Base-by-base conservation (phyloP, 2,888 invertebrate genomes). In the Laspeyria flexula region DNA sequence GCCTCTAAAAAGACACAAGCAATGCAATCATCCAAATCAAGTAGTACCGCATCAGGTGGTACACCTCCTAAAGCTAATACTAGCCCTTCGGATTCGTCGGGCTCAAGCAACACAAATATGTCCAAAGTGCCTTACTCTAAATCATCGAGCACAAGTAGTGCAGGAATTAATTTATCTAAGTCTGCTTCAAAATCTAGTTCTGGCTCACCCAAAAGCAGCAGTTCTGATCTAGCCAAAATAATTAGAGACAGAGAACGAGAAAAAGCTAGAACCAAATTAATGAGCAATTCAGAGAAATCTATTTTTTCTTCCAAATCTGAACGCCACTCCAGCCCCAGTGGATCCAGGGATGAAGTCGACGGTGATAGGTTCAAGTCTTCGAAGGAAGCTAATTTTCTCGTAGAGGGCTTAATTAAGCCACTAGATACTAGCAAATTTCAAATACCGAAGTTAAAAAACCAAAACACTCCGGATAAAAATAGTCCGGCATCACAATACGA, bases 361-460 rank as follows among this genome's bases (percentile, higher is more conserved):
- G 93, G 93, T 30, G 94, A 94, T 45, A 86, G 94, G 30, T 95
- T 94, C 72, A 96, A 96, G 75, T 74, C 86, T 47, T 87, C 94
- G 1, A 94, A 94, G 81, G 94, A 95, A 1, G 93, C 95, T 12
- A 94, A 94, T 44, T 92, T 95, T 62, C 88, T 94, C 43, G 94
- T 96, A 72, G 96, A 96, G 73, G 95, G 96, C 7, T 90, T 96
- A 46, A 96, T 96, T 71, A 97, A 96, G 74, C 95, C 96, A 7
- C 83, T 96, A 27, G 95, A 97, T 71, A 95, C 95, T 47, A 96
- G 96, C 49, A 97, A 96, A 75, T 97, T 97, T 88, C 97, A 97
- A 90, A 97, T 97, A 73, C 97, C 97, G 0, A 97, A 97, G 85
- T 81, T 97, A 52, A 90, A 92, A 75, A 93, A 90, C 60, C 88